Conservation (phyloP, 2,888 invertebrate species). For the Tortricodes alternella region DNA sequence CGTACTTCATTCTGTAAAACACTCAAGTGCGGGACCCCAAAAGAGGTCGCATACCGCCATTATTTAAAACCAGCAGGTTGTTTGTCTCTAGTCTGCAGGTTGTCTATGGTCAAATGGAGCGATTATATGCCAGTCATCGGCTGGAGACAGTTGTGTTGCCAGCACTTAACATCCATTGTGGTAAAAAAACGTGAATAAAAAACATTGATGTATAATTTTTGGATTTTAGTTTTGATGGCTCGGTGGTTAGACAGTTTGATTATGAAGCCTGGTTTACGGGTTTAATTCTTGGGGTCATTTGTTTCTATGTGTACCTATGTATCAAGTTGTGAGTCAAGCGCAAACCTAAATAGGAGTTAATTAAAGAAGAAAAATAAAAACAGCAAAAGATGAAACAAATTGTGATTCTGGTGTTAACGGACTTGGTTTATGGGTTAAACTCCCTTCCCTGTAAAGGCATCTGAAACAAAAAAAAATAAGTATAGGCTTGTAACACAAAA, state of each 20-base stretch:
- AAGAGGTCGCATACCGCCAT: slow-evolving; percentile 19
- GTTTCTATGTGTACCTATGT: too few species aligned
- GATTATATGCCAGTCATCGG: slow-evolving; percentile 20
- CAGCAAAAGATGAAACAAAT: too few species aligned
- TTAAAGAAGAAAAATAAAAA: too few species aligned
- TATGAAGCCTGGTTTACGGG: too few species aligned
- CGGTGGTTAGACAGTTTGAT: background rate
- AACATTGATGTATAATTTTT: slow-evolving; percentile 5
- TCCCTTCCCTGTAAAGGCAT: too few species aligned
- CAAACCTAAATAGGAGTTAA: too few species aligned
- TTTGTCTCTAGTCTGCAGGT: slow-evolving; percentile 14
- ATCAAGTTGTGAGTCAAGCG: too few species aligned
- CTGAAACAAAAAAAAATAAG: too few species aligned
- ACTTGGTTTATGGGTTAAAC: too few species aligned
- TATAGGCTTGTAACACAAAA: too few species aligned
- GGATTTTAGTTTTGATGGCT: background rate
- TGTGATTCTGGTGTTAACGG: too few species aligned
- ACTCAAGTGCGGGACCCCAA: background rate
- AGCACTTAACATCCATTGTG: slow-evolving; percentile 18
- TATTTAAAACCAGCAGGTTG: slow-evolving; percentile 20
- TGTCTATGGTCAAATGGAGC: slow-evolving; percentile 4
- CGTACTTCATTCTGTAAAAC: background rate
- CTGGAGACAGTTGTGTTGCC: slow-evolving; percentile 20
- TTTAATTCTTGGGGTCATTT: too few species aligned
- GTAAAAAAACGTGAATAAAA: slow-evolving; percentile 7